A percentile compares a stretch with the other conserved stretches of the same genome.
Evolutionary conservation across 2,113 vertebrate species (phyloP).

Genomic region (Bubo bubo): DNA sequence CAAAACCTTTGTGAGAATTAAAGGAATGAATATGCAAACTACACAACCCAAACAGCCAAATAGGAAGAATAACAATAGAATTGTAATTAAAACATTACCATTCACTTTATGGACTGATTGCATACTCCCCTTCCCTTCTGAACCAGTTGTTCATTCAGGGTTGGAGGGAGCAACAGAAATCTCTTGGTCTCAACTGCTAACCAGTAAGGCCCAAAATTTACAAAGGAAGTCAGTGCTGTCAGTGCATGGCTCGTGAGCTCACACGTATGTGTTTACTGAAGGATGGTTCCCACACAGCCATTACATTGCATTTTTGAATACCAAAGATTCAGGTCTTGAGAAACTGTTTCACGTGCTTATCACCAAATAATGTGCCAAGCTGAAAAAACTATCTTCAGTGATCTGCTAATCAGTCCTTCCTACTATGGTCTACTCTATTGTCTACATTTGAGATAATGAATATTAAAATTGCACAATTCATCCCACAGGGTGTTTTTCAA

Average conservation of each 20-base stretch:
- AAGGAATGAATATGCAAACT: slow-evolving; percentile 35
- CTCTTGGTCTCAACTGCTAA: background rate
- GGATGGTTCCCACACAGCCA: background rate
- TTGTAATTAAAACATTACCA: slow-evolving; percentile 34
- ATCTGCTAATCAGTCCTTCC: slow-evolving; percentile 47
- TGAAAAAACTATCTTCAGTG: slow-evolving; percentile 27
- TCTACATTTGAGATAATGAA: slow-evolving; percentile 39
- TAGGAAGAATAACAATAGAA: slow-evolving; percentile 33
- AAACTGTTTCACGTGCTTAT: background rate
- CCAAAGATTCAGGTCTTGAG: background rate
- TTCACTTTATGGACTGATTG: background rate
- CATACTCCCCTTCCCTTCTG: background rate
- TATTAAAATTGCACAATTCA: slow-evolving; percentile 55
- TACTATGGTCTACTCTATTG: slow-evolving; percentile 1
- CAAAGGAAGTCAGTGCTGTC: background rate
- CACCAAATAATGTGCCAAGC: background rate
- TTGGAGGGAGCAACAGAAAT: background rate
- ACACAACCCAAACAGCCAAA: background rate
- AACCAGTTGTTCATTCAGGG: background rate
- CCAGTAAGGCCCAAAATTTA: background rate
- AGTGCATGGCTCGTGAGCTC: background rate
- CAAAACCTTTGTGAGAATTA: background rate
- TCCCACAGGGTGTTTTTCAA: slow-evolving; percentile 59
- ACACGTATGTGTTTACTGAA: background rate
- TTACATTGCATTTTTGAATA: background rate